A percentile compares a stretch with the other conserved stretches of the same genome.
These are phyloP conservation scores for Adrianichthys oophorus DNA, from an alignment of 2,797 vertebrate species.

Conservation along the genomic window DNA sequence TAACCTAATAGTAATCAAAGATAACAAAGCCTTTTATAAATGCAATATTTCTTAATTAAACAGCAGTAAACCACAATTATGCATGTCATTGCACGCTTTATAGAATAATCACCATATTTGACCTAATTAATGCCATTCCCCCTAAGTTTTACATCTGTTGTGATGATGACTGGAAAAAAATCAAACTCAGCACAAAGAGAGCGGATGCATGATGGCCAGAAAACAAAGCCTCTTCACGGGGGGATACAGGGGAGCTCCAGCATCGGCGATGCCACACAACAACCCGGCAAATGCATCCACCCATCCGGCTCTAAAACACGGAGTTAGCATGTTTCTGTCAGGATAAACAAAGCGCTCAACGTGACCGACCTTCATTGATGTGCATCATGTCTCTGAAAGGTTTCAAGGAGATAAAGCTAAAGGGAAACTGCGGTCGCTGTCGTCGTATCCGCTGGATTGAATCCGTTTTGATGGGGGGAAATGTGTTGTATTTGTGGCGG, in stretches of 20 bases:
- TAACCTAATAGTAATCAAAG: constrained; percentile 1
- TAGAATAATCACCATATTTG: no score
- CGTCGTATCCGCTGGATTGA: neutral
- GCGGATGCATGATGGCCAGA: constrained; percentile 68
- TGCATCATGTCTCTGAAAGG: constrained; percentile 47
- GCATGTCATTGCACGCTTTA: no score
- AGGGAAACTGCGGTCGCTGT: neutral
- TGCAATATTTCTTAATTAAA: constrained; percentile 1
- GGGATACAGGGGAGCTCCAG: constrained; percentile 26
- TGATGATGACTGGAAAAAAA: constrained; percentile 49
- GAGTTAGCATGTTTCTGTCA: constrained; percentile 12
- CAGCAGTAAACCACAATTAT: neutral
- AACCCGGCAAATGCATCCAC: constrained; percentile 3
- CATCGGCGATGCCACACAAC: constrained; percentile 22
- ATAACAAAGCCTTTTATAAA: constrained; percentile 4
- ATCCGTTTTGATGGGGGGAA: neutral
- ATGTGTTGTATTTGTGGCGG: constrained; percentile 20
- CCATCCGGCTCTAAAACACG: neutral
- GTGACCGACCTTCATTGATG: constrained; percentile 58
- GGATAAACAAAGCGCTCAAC: constrained; percentile 51
- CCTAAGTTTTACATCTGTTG: constrained; percentile 31
- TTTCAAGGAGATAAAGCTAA: constrained; percentile 33
- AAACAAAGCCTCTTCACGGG: constrained; percentile 66
- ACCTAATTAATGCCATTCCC: neutral
- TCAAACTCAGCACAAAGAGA: constrained; percentile 67